Percentiles rank a stretch among this genome's conserved stretches.
These are phyloP conservation scores for Gyps fulvus DNA, from an alignment of 2,113 vertebrate genomes.

Conservation along the genomic window DNA sequence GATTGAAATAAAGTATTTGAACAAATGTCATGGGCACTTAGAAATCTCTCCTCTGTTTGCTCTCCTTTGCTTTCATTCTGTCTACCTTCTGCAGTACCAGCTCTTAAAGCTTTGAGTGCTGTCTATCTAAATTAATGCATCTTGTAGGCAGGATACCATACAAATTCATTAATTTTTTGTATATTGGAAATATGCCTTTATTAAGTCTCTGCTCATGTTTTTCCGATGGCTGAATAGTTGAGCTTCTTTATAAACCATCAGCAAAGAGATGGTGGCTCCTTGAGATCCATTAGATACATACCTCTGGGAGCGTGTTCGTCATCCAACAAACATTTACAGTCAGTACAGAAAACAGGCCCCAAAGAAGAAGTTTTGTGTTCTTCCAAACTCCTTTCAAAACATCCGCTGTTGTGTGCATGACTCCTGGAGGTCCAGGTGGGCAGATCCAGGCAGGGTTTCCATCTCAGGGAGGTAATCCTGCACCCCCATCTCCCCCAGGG, in stretches of 20 bases:
- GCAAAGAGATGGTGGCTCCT: conserved; percentile 29
- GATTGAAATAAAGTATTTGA: conserved; percentile 70
- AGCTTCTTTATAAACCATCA: conserved; percentile 27
- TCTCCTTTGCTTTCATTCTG: conserved; percentile 40
- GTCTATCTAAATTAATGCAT: conserved; percentile 52
- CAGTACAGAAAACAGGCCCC: background rate
- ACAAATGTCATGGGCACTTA: conserved; percentile 68
- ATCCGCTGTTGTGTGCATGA: accelerated
- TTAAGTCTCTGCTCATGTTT: conserved; percentile 13
- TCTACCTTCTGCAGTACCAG: background rate
- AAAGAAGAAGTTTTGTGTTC: background rate
- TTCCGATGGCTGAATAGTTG: background rate
- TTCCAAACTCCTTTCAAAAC: background rate
- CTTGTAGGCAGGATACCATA: conserved; percentile 18
- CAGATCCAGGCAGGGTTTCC: background rate
- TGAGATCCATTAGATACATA: conserved; percentile 48
- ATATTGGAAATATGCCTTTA: conserved; percentile 26
- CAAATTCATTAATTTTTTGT: conserved; percentile 57
- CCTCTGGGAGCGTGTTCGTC: background rate
- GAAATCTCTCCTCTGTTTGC: conserved; percentile 63
- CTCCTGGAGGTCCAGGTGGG: background rate
- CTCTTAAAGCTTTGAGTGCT: conserved; percentile 62
- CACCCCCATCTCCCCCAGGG: too few species aligned
- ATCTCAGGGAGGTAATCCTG: background rate
- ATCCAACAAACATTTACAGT: background rate